Percentiles rank a stretch among this genome's conserved stretches.
These are phyloP conservation scores for Melanargia galathea DNA, from an alignment of 2,888 invertebrate species.

Conservation along the genomic window DNA sequence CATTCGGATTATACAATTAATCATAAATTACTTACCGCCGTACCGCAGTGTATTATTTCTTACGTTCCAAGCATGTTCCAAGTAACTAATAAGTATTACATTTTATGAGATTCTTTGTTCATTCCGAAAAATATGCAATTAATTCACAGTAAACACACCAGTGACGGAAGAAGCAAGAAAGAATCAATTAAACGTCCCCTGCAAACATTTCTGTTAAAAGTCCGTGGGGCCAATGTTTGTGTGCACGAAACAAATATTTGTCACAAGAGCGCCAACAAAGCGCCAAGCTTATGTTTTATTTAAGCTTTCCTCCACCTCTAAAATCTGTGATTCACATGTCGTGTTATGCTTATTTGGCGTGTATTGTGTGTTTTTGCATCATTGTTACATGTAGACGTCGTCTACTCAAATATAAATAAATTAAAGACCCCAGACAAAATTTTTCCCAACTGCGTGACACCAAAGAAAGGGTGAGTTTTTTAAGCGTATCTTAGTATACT, in stretches of 20 bases:
- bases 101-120: not conserved
- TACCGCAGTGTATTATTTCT: not conserved
- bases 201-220: not conserved
- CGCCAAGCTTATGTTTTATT: conserved; percentile 7
- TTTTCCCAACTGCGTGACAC: too few relatives aligned
- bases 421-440: too few relatives aligned
- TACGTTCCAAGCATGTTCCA: too few relatives aligned
- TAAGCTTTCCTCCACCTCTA: not conserved
- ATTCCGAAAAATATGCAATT: not conserved
- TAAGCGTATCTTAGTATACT: too few relatives aligned
- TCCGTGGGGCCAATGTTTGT: conserved; percentile 4
- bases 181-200: conserved; percentile 3
- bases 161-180: not conserved
- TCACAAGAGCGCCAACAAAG: not conserved
- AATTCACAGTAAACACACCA: not conserved
- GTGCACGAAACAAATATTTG: not conserved
- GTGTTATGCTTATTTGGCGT: not conserved
- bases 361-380: not conserved
- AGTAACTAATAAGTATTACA: too few relatives aligned
- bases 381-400: not conserved
- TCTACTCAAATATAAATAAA: not conserved
- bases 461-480: too few relatives aligned
- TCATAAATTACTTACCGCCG: not conserved
- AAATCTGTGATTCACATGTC: conserved; percentile 4
- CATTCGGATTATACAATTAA: not conserved